phyloP scores from a whole-genome alignment of 2,113 vertebrate species.

The Trichechus manatus region DNA sequence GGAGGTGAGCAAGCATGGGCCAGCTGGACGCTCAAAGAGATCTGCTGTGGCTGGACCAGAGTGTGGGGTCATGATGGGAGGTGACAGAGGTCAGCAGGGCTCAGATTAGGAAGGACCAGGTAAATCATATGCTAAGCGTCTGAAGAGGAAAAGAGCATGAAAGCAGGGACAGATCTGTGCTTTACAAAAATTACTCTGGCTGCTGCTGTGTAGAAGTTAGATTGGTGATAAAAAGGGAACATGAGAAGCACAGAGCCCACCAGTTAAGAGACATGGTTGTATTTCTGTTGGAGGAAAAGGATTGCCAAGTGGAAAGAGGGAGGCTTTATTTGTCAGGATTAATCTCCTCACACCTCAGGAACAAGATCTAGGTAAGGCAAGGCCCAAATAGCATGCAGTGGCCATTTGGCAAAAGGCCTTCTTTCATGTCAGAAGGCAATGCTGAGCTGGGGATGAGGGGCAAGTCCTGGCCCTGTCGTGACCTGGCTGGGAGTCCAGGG shows the following conservation, averaged over 20 bases:
- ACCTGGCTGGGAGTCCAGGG: neutral
- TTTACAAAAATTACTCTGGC: neutral
- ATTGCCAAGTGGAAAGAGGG: neutral
- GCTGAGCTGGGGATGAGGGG: neutral
- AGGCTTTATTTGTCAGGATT: neutral
- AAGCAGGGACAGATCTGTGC: neutral
- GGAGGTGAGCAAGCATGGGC: neutral
- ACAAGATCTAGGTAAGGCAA: neutral
- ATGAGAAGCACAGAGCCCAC: neutral
- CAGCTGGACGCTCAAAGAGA: neutral
- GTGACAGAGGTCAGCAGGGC: neutral
- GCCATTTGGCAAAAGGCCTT: rapidly evolving
- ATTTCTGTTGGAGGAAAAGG: neutral
- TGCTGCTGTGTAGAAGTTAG: neutral
- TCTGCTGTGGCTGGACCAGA: neutral
- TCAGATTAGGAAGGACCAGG: neutral
- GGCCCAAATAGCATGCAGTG: rapidly evolving
- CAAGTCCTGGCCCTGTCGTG: neutral
- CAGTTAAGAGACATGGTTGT: neutral
- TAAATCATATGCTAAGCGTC: neutral
- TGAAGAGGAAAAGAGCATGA: neutral
- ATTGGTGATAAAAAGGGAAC: rapidly evolving
- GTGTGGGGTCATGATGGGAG: neutral
- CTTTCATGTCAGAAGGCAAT: neutral
- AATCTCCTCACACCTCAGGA: neutral